A percentile compares a stretch with the other conserved stretches of the same genome.
These are phyloP conservation scores for Apteryx mantelli DNA, from an alignment of 2,113 vertebrate genomes.

Conservation along the genomic window DNA sequence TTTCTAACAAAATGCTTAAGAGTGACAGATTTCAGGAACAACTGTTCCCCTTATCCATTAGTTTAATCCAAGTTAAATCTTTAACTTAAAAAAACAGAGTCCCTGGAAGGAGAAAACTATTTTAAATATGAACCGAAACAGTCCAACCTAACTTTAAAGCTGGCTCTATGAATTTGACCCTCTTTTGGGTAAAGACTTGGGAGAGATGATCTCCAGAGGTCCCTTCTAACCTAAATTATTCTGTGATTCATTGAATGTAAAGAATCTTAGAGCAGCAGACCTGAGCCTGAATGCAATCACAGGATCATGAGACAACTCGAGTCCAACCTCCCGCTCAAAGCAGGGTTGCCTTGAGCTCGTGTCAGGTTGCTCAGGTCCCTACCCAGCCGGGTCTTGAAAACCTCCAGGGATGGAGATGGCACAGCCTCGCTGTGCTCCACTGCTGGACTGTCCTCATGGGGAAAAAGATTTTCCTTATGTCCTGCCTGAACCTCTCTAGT, in stretches of 20 bases:
- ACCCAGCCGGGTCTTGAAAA: background rate
- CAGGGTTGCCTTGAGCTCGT: background rate
- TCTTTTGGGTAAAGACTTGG: background rate
- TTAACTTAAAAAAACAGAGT: background rate
- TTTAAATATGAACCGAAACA: background rate
- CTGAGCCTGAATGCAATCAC: rapidly evolving
- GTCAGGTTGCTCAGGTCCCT: background rate
- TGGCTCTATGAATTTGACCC: background rate
- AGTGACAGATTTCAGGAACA: background rate
- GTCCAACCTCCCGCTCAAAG: background rate
- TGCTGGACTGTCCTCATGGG: background rate
- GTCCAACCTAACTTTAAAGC: background rate
- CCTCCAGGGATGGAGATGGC: background rate
- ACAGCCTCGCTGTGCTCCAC: background rate
- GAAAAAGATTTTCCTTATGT: background rate
- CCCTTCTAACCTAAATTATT: background rate
- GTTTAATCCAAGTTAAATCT: background rate
- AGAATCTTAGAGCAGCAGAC: background rate
- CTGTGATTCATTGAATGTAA: background rate
- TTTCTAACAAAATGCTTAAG: background rate
- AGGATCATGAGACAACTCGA: background rate
- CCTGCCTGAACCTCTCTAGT: background rate
- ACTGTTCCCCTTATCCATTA: background rate
- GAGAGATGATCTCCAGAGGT: background rate
- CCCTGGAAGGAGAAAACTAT: background rate